Evolutionary conservation across 2,797 vertebrate genomes (phyloP).

Genomic region (Gadopsis marmoratus): DNA sequence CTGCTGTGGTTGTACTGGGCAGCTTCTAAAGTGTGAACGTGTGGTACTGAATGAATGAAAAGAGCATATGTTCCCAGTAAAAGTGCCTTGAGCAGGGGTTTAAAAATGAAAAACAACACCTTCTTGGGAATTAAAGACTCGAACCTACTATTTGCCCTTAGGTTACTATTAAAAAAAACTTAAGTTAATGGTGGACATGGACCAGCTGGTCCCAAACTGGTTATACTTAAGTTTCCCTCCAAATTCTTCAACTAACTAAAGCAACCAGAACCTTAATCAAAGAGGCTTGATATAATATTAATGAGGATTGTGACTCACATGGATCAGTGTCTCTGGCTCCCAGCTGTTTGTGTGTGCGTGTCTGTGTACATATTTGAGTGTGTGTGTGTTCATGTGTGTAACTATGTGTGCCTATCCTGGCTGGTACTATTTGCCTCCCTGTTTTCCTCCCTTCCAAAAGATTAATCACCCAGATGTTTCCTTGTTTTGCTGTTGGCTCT

Average conservation of each 20-base stretch:
- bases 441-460: constrained; percentile 80
- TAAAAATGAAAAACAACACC: constrained; percentile 45
- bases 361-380: constrained; percentile 25
- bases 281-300: constrained; percentile 77
- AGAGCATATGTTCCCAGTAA: constrained; percentile 60
- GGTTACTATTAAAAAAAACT: constrained; percentile 12
- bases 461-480: constrained; percentile 92
- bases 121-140: constrained; percentile 44
- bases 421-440: constrained; percentile 74
- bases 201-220: not conserved
- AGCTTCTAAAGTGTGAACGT: constrained; percentile 62
- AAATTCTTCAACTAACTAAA: constrained; percentile 21
- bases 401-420: constrained; percentile 55
- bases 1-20: constrained; percentile 61
- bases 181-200: constrained; percentile 13
- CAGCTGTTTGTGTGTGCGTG: constrained; percentile 60
- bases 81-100: constrained; percentile 25
- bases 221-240: constrained; percentile 21
- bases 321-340: constrained; percentile 68
- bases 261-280: constrained; percentile 47
- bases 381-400: constrained; percentile 24
- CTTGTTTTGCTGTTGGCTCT: constrained; percentile 89
- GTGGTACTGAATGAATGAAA: constrained; percentile 60
- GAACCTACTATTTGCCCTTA: constrained; percentile 6
- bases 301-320: constrained; percentile 74